Evolutionary conservation across 2,113 vertebrate genomes (phyloP).

Genomic region (Chionodraco myersi): DNA sequence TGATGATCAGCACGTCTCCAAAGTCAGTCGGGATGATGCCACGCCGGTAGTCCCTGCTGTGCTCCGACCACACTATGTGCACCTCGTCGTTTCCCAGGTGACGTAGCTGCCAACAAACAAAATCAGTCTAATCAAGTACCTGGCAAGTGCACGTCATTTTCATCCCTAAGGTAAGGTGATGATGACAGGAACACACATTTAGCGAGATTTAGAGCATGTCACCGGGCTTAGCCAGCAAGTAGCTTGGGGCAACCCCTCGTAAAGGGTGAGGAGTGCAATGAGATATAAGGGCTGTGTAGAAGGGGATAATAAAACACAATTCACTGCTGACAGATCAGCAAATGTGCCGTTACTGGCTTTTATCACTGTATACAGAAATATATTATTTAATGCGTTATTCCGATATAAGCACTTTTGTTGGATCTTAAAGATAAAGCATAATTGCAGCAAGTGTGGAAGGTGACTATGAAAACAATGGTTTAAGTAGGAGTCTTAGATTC

Average conservation of each 20-base stretch:
- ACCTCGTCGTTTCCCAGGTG: constrained; percentile 99
- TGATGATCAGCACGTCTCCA: constrained; percentile 96
- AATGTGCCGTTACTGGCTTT: neutral
- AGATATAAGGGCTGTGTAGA: neutral
- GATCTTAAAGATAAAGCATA: constrained; percentile 8
- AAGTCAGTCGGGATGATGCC: constrained; percentile 99
- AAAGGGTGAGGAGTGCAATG: neutral
- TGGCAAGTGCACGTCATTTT: constrained; percentile 42
- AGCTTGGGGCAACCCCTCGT: neutral
- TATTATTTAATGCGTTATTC: neutral
- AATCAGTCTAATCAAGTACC: constrained; percentile 61
- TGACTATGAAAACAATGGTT: constrained; percentile 44
- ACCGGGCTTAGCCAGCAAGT: constrained; percentile 5
- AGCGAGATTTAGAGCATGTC: constrained; percentile 19
- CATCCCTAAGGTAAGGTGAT: constrained; percentile 12
- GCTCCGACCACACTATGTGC: constrained; percentile 99
- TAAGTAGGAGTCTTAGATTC: constrained; percentile 30
- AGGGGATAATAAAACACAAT: constrained; percentile 6
- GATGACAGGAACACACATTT: constrained; percentile 49
- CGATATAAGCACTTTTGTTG: neutral
- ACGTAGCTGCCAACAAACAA: constrained; percentile 89
- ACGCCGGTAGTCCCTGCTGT: constrained; percentile 95
- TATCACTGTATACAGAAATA: neutral
- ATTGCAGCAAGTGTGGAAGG: constrained; percentile 37
- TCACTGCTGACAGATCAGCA: neutral